Base-by-base conservation (phyloP, 1,140 invertebrate species). In the Chironomus striatipennis region DNA sequence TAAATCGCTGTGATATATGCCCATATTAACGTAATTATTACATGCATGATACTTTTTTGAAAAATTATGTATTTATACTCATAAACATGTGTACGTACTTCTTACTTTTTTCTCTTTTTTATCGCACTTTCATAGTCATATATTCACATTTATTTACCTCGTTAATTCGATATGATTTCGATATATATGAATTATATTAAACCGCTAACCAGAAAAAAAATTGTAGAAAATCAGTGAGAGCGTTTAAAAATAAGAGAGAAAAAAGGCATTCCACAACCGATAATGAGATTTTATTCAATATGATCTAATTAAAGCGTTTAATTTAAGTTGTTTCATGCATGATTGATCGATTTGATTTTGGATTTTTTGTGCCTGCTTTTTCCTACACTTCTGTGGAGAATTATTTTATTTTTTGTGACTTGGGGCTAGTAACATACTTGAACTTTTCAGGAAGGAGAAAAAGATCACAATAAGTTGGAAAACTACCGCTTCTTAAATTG, bases 281-380 rank as follows among this genome's bases (percentile, higher is more conserved):
- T 57, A 57, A 57, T 57, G n/a, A 57, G 47, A 57, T 57, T 57
- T 57, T 57, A 57, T 57, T 57, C 47, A 57, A 57, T 57, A 57
- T 57, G 47, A 57, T 57, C 47, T 57, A 57, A 57, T 57, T 57
- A 57, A 57, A 57, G 47, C 47, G 47, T 57, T 57, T 57, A 57
- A 57, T 57, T 57, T 57, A 57, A 57, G 47, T 57, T 10, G 47
- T 57, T 57, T 57, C 47, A 57, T 57, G 47, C 47, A 57, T 57
- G 47, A 57, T 57, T 57, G 47, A 57, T 57, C 47, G 47, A 57
- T 57, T 57, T 57, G 12, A 57, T 57, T 57, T n/a, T 57, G 3
- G 12, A 1, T 57, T 57, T 57, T 57, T 57, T 57, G 12, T n/a
- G n/a, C n/a, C 47, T 12, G 15, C 43, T 47, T 47, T 57, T n/a